phyloP scores from a whole-genome alignment of 2,113 vertebrate species.

The pig (Sus scrofa) region T2T-Sscrofa CM000821.6:23589001-23589500 shows the following conservation, averaged over 20 bases:
- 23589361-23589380: not conserved
- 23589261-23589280: not conserved
- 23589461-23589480: not conserved
- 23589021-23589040: no score
- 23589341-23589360: not conserved
- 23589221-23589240: not conserved
- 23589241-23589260: not conserved
- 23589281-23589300: not conserved
- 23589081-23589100: no score
- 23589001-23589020: no score
- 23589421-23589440: not conserved
- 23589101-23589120: no score
- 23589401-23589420: not conserved
- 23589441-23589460: not conserved
- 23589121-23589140: no score
- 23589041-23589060: no score
- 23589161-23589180: no score
- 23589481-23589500: not conserved
- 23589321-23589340: not conserved
- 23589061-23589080: no score
- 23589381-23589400: not conserved
- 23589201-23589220: not conserved
- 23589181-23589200: no score
- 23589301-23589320: slow-evolving; percentile 38
- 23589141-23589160: no score